phyloP scores from a whole-genome alignment of 2,797 vertebrate species.

The Malacoraja senta region DNA sequence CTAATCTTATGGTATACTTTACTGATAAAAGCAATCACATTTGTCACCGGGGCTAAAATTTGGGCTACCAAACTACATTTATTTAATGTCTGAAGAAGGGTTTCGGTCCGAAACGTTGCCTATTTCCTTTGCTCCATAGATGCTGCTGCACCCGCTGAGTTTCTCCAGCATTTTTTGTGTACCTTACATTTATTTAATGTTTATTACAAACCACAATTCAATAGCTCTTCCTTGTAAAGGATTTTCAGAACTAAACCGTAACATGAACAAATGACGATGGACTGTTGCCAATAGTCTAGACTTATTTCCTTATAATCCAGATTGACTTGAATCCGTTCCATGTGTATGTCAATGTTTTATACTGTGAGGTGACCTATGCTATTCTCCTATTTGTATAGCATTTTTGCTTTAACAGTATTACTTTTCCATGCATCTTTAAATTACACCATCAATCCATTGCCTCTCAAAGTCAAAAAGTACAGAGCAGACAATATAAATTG shows the following conservation, averaged over 20 bases:
- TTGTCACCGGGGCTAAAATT: too few species aligned
- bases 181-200: too few species aligned
- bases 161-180: too few species aligned
- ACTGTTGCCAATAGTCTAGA: constrained; percentile 33
- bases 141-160: too few species aligned
- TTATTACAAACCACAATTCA: constrained; percentile 12
- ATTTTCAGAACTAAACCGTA: not conserved
- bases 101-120: too few species aligned
- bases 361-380: constrained; percentile 1
- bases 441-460: not conserved
- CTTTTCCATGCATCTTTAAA: constrained; percentile 27
- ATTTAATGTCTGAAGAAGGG: too few species aligned
- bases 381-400: constrained; percentile 19
- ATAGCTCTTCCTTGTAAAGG: not conserved
- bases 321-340: constrained; percentile 31
- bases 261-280: constrained; percentile 28
- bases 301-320: constrained; percentile 34
- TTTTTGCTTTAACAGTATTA: not conserved
- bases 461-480: not conserved
- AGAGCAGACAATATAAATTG: not conserved
- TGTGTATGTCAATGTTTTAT: constrained; percentile 18
- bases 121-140: too few species aligned
- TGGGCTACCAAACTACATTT: not conserved
- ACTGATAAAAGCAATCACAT: not conserved
- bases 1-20: not conserved